Base-by-base conservation (phyloP, 2,888 invertebrate genomes). In the Pseudococcus jackbeardsleyi region DNA sequence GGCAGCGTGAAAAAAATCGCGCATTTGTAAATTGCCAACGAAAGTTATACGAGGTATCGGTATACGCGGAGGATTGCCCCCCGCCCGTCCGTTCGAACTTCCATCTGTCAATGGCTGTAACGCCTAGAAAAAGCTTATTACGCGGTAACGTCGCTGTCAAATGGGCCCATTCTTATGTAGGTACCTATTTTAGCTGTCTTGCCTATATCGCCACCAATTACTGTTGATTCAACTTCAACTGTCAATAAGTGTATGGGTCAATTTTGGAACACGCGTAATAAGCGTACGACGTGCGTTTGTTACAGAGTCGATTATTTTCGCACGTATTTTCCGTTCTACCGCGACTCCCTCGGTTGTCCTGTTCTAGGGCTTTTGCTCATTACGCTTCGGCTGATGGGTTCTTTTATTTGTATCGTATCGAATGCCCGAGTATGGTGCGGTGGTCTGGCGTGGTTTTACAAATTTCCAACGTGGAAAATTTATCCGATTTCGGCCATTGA, bases 201-300 rank as follows among this genome's bases (percentile, higher is more conserved):
- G 68, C 68, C 68, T 68, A 68, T 68, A 68, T 68, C 68, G 22
- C 26, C 12, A 68, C 22, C 68, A 68, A 68, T 68, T 68, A 68
- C 68, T 26, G n/a, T 64, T 64, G 68, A 68, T 68, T 68, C 26
- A 26, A 26, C 68, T 68, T 68, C 68, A 68, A 22, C 22, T 68
- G 68, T 68, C 68, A 68, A 68, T 68, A 68, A 68, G 26, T 26
- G 68, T 68, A 68, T 68, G 68, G 68, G 68, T 68, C 68, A 68
- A 68, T 68, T 68, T 68, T 26, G 68, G 8, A 42, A 68, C 68
- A 68, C 22, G 26, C 68, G 22, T 68, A 68, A 68, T 68, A 68
- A 68, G 68, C 68, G 11, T 68, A 68, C 54, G 68, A 68, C 68
- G 26, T 68, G 68, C 68, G 68, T 68, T 68, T 68, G 68, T 68